phyloP scores from a whole-genome alignment of 1,140 invertebrate genomes.

The Charaxes varanes region DNA sequence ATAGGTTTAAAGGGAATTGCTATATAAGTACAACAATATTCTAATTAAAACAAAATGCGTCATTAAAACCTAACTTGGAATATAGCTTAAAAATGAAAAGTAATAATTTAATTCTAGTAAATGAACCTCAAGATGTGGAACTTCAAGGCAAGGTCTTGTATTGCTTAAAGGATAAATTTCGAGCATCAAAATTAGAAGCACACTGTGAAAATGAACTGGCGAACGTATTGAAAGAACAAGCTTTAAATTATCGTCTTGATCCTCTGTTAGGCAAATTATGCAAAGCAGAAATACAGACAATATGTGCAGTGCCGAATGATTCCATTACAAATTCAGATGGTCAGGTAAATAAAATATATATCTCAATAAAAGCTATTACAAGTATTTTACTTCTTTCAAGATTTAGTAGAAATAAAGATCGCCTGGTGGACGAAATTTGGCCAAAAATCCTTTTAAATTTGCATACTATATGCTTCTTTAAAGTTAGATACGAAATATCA shows the following conservation, averaged over 20 bases:
- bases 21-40: no score
- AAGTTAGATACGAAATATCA: no score
- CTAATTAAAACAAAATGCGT: no score
- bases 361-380: no score
- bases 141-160: conserved; percentile 80
- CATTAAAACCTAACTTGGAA: no score
- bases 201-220: conserved; percentile 89
- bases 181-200: conserved; percentile 80
- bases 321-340: conserved; percentile 74
- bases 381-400: no score
- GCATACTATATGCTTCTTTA: no score
- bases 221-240: conserved; percentile 88
- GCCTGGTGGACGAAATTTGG: no score
- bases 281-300: conserved; percentile 78
- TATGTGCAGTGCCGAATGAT: conserved; percentile 74
- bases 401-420: no score
- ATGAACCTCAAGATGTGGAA: conserved; percentile 74
- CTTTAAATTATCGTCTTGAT: conserved; percentile 90
- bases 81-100: no score
- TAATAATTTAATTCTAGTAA: conserved; percentile 54
- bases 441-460: not conserved
- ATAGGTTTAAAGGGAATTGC: no score
- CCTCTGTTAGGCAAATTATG: conserved; percentile 87
- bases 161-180: conserved; percentile 86
- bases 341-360: conserved; percentile 50